Evolutionary conservation across 2,797 vertebrate species (phyloP), one percentile per base, ranked within the genome.

Genomic region (Gymnothorax javanicus): DNA sequence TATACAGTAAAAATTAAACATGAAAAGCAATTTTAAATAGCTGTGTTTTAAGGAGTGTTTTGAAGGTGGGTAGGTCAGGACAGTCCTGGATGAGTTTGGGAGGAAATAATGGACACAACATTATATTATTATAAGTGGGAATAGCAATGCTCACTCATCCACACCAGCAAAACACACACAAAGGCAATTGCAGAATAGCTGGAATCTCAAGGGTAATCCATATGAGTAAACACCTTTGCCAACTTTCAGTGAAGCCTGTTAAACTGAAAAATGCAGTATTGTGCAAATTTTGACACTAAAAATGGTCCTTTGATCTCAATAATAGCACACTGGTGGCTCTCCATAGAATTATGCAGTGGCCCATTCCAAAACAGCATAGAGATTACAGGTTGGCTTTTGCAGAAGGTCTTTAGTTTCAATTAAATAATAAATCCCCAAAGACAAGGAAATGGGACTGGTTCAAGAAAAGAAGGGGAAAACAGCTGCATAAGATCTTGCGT

Each of bases 301-400:
- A 60, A 58, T 12, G 13, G 56, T 52, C 11, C n/a, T 60, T 60
- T 83, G 82, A 83, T 60, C 58, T 83, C n/a, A 13, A 25, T 60
- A 83, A 83, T 60, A 83, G 43, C 27, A 83, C 82, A 83, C 82
- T 43, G n/a, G 82, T 13, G 82, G 56, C 9, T 25, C 25, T 17
- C 6, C 12, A 25, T 23, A 52, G 23, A 23, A 54, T 56, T 56
- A 81, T 81, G 52, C 15, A 60, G 3, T 83, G 27, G 82, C 1
- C 11, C 60, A n/a, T 83, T 83, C 52, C 27, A 59, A 60, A 25
- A 60, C 60, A 59, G 2, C 57, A n/a, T 15, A 50, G 59, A 67
- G 83, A 84, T 64, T 54, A 84, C 59, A 43, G 60, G 59, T 43
- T 84, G 60, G 43, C 82, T 33, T 43, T 33, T 43, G 54, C 50